These are phyloP conservation scores for Therioaphis trifolii DNA, from an alignment of 2,888 invertebrate genomes.

Conservation along the genomic window DNA sequence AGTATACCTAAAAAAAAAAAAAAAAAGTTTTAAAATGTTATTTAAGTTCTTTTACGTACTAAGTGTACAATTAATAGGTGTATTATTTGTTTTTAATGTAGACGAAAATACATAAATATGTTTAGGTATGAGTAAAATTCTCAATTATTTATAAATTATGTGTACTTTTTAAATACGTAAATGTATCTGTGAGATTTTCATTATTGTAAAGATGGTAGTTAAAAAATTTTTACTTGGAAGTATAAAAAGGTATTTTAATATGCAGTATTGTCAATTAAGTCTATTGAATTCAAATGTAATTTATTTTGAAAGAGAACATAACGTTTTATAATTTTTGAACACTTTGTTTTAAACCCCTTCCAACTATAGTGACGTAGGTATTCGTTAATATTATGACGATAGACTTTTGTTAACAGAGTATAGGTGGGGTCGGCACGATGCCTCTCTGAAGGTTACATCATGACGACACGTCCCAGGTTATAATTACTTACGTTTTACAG, in stretches of 20 bases:
- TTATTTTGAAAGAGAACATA: background rate
- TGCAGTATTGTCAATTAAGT: background rate
- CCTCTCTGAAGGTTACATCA: slow-evolving; percentile 56
- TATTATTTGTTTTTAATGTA: too few relatives aligned
- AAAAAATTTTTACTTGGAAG: too few relatives aligned
- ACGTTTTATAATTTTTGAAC: background rate
- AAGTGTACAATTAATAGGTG: too few relatives aligned
- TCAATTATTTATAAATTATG: too few relatives aligned
- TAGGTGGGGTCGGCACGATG: slow-evolving; percentile 52
- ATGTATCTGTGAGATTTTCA: too few relatives aligned
- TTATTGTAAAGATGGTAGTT: too few relatives aligned
- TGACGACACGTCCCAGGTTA: slow-evolving; percentile 56
- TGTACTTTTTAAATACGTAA: too few relatives aligned
- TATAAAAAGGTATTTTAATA: background rate
- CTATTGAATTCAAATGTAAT: background rate
- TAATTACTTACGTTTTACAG: slow-evolving; percentile 56
- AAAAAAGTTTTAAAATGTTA: too few relatives aligned
- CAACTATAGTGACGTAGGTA: background rate
- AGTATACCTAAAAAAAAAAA: too few relatives aligned
- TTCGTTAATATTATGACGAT: background rate
- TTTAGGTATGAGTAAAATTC: too few relatives aligned
- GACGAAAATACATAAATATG: too few relatives aligned
- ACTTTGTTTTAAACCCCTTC: slow-evolving; percentile 7
- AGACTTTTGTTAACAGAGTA: slow-evolving; percentile 21
- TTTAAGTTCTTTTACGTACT: too few relatives aligned